Base-by-base conservation (phyloP, 2,888 invertebrate species). In the Volucella inanis region DNA sequence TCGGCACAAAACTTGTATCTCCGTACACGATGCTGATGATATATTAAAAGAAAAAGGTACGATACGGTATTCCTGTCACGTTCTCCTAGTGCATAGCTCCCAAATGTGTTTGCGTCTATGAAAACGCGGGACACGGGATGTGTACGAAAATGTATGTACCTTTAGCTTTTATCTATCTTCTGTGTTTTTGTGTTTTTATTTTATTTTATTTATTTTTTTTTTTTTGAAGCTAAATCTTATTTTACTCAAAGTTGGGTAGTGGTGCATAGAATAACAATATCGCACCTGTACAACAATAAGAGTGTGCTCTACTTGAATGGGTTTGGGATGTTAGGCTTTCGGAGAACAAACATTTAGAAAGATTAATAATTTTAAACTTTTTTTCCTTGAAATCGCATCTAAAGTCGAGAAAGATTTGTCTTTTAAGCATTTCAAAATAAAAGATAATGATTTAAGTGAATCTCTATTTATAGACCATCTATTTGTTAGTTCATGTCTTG, bases 61-160 rank as follows among this genome's bases (percentile, higher is more conserved):
- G 38, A 62, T 75, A 65, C 38, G 11, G 39, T 15, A 77, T 77
- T 68, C 68, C 38, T 31, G 76, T 77, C 76, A 77, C 76, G 76
- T 77, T 76, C 52, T 61, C 61, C 68, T 83, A 83, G 83, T 83
- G 83, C 78, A 83, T 72, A 83, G 83, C 75, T 47, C 57, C 79
- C 65, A 84, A 84, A 84, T 84, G 84, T 84, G 75, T 84, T 79
- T 79, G 84, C 79, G 79, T 79, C 84, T 84, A 75, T 79, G 84
- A 79, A 84, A 84, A 82, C 77, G 59, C 84, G 79, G 68, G 70
- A 65, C 50, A 77, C 62, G 79, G 54, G 65, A 57, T 57, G 65
- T 78, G 39, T 78, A 55, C 52, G 74, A 68, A 67, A 74, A 55
- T 68, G 38, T 78, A 55, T 74, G 55, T 70, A 68, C 31, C 31